Percentiles rank a stretch among this genome's conserved stretches.
Conservation (phyloP, 2,797 vertebrate species). For the Spinus pinus region DNA sequence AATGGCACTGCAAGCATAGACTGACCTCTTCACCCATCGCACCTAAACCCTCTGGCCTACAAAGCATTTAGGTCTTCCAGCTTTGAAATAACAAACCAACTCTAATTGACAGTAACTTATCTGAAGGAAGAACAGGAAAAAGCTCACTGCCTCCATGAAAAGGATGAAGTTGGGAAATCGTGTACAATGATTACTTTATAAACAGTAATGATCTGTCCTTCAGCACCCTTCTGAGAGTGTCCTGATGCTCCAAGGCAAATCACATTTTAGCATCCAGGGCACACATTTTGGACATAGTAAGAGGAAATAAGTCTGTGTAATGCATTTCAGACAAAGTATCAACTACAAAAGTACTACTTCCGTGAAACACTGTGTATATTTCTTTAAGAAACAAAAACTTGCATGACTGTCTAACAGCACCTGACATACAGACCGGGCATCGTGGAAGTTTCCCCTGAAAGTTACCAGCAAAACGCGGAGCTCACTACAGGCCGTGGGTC, state of each 20-base stretch:
- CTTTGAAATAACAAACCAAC: neutral
- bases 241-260: neutral
- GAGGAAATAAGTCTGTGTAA: neutral
- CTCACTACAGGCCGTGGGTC: neutral
- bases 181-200: neutral
- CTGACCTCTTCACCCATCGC: neutral
- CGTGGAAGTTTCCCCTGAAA: neutral
- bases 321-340: neutral
- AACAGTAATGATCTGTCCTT: neutral
- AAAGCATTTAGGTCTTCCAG: neutral
- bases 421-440: rapidly evolving
- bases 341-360: neutral
- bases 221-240: neutral
- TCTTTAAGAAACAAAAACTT: neutral
- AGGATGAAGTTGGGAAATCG: neutral
- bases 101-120: neutral
- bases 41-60: neutral
- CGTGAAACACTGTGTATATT: neutral
- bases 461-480: neutral
- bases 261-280: neutral
- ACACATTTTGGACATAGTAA: neutral
- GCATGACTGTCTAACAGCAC: neutral
- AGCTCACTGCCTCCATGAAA: neutral
- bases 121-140: neutral
- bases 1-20: neutral